Evolutionary conservation across 2,113 vertebrate species (phyloP), one percentile per base, ranked within the genome.

Genomic region (Sphaerodactylus townsendi): DNA sequence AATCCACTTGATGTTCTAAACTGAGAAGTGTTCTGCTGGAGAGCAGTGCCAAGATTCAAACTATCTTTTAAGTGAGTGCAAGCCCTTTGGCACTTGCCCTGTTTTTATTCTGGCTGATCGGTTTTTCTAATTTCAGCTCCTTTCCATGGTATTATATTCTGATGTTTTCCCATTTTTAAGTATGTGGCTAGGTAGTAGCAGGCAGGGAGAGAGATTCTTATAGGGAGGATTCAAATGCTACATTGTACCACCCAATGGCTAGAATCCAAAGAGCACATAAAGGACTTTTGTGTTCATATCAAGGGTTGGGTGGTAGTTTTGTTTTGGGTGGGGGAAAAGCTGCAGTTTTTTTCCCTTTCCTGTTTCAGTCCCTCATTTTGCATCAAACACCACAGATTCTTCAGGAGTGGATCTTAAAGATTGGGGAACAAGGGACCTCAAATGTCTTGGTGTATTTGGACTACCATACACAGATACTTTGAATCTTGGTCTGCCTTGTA

Each of bases 1-100:
- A 10, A 1, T 2, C 76, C 53, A 23, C 3, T 59, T 65, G 78
- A 5, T 79, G 19, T 89, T 84, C 74, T 50, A 85, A 87, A 83
- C 39, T 68, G 15, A 11, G n/a, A 73, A 35, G 11, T 33, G 9
- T 72, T 48, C 39, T 81, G 21, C 71, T n/a, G 17, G 25, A 85
- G 23, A 37, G 30, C 35, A 89, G n/a, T 39, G 13, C 17, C 37
- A 73, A n/a, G 69, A 82, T 64, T 13, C 39, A 82, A 48, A 65
- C n/a, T 19, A 50, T 30, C 10, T 72, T 48, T 69, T 56, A 15
- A 59, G 28, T 72, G 28, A 3, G 19, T 71, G 10, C 50, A 72
- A 23, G 7, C 56, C 17, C 39, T 53, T 59, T 59, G 53, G 13
- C 35, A 21, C 28, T 13, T 41, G 35, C 25, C 10, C 73, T 39